These are phyloP conservation scores for Agonopterix alstromeriana DNA, from an alignment of 2,888 invertebrate species.

Conservation along the genomic window DNA sequence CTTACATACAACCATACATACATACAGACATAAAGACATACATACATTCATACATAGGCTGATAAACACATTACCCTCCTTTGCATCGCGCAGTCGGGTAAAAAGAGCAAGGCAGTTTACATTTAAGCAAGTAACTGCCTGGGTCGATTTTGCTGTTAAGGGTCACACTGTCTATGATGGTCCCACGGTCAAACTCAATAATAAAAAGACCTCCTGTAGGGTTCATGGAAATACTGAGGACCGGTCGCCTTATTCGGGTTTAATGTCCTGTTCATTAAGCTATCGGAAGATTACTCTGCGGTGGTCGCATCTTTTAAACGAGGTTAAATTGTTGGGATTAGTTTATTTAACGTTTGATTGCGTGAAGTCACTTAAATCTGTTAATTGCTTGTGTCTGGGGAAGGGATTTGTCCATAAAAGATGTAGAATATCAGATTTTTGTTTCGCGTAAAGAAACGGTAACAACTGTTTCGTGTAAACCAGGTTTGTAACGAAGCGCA, in stretches of 20 bases:
- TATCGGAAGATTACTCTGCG: conserved; percentile 36
- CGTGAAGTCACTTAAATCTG: too few relatives aligned
- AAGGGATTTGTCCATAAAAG: neutral
- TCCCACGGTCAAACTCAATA: conserved; percentile 36
- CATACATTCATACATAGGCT: too few relatives aligned
- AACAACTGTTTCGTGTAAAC: too few relatives aligned
- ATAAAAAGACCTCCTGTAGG: conserved; percentile 54
- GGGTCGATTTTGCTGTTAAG: too few relatives aligned
- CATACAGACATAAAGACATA: too few relatives aligned
- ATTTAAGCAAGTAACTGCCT: too few relatives aligned
- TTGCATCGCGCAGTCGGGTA: too few relatives aligned
- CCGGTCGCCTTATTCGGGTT: conserved; percentile 30
- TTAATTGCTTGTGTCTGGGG: neutral
- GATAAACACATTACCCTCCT: too few relatives aligned
- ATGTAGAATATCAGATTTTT: neutral
- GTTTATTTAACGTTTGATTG: neutral
- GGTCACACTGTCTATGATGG: conserved; percentile 10
- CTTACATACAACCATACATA: too few relatives aligned
- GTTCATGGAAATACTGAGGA: conserved; percentile 36
- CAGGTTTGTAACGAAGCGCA: too few relatives aligned
- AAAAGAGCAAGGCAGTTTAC: too few relatives aligned
- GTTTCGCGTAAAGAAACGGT: too few relatives aligned
- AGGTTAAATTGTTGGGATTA: conserved; percentile 7
- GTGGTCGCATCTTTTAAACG: conserved; percentile 26
- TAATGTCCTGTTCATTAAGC: conserved; percentile 54